These are phyloP conservation scores for Aspiorhynchus laticeps DNA, from an alignment of 2,113 vertebrate genomes.

Conservation along the genomic window DNA sequence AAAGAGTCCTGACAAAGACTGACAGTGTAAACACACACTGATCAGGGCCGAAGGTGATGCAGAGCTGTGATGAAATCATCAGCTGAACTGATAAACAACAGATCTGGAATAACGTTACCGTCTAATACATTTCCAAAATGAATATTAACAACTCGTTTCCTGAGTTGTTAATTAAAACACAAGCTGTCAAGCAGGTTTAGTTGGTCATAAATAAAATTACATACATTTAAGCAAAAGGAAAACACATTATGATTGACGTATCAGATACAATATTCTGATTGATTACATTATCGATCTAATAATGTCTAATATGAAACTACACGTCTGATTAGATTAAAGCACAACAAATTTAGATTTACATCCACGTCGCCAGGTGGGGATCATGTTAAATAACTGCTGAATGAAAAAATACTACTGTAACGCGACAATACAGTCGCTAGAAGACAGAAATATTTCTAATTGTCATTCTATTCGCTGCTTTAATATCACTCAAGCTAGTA, in stretches of 20 bases:
- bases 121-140: background rate
- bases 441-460: background rate
- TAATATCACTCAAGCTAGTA: too few relatives aligned
- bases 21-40: constrained; percentile 19
- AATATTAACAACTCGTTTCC: background rate
- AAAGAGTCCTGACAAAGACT: background rate
- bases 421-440: background rate
- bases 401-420: background rate
- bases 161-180: background rate
- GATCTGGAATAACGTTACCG: background rate
- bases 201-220: background rate
- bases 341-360: background rate
- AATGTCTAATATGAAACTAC: background rate
- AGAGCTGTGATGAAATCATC: constrained; percentile 31
- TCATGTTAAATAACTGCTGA: background rate
- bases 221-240: background rate
- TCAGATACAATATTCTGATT: background rate
- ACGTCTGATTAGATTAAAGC: background rate
- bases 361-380: background rate
- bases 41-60: constrained; percentile 24
- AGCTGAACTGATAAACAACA: constrained; percentile 5
- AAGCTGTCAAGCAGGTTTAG: background rate
- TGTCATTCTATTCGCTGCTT: background rate
- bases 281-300: background rate
- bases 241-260: background rate